These are phyloP conservation scores for Netelia fuscicornis DNA, from an alignment of 2,888 invertebrate species.

Conservation along the genomic window DNA sequence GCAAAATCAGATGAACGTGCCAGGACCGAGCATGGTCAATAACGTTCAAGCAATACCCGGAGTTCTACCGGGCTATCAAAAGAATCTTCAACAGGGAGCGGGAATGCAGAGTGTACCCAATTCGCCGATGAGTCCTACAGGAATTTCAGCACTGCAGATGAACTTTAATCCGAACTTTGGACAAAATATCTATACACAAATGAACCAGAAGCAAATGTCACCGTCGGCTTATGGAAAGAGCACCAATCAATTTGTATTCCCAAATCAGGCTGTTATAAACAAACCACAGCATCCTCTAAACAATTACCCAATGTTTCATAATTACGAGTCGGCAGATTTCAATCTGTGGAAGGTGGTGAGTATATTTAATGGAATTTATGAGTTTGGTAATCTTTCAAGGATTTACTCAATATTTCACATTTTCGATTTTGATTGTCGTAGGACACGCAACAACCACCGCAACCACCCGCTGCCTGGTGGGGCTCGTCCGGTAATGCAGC, in stretches of 20 bases:
- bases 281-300: conserved; percentile 71
- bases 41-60: conserved; percentile 70
- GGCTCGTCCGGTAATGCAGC: conserved; percentile 69
- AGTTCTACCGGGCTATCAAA: conserved; percentile 75
- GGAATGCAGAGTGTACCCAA: conserved; percentile 53
- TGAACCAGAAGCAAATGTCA: conserved; percentile 76
- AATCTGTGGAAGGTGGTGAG: conserved; percentile 77
- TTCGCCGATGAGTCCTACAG: conserved; percentile 66
- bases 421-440: conserved; percentile 74
- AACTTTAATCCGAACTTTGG: conserved; percentile 74
- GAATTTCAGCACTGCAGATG: conserved; percentile 59
- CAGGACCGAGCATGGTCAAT: conserved; percentile 68
- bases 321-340: conserved; percentile 78
- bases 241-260: conserved; percentile 75
- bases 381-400: no score
- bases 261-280: conserved; percentile 71
- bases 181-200: conserved; percentile 71
- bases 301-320: conserved; percentile 76
- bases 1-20: conserved; percentile 73
- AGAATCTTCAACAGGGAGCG: conserved; percentile 71
- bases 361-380: not conserved
- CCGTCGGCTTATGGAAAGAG: conserved; percentile 74
- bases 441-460: conserved; percentile 78
- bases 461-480: conserved; percentile 80
- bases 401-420: not conserved